Conservation (phyloP, 1,140 invertebrate genomes). For the Zaprionus tsacasi region DNA sequence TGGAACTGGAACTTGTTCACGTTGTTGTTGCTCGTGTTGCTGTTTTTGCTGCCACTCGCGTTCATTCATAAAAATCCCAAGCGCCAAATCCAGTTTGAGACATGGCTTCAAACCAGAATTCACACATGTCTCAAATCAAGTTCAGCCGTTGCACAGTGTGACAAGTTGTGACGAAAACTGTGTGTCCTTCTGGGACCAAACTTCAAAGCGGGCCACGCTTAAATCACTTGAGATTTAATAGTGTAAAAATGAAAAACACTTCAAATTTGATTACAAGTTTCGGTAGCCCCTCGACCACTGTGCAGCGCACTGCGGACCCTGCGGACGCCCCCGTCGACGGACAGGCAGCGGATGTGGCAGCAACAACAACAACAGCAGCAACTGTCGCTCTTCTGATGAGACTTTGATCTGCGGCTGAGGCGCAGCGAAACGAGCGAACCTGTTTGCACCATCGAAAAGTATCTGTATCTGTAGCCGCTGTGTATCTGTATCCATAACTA, state of each 20-base stretch:
- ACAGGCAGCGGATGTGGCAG: slow-evolving; percentile 54
- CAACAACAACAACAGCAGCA: slow-evolving; percentile 36
- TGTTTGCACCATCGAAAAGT: slow-evolving; percentile 69
- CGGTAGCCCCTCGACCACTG: slow-evolving; percentile 42
- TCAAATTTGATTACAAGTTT: slow-evolving; percentile 9
- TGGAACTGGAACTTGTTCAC: slow-evolving; percentile 33
- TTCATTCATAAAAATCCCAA: slow-evolving; percentile 82
- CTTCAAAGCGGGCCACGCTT: neutral
- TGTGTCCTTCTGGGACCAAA: neutral
- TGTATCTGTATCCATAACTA: slow-evolving; percentile 52
- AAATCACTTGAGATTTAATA: slow-evolving; percentile 3
- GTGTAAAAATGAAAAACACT: neutral
- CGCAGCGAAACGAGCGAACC: slow-evolving; percentile 45
- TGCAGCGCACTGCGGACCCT: slow-evolving; percentile 15
- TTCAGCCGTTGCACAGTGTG: slow-evolving; percentile 69
- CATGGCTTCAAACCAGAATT: slow-evolving; percentile 76
- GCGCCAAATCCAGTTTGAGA: slow-evolving; percentile 79
- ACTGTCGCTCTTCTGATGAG: slow-evolving; percentile 62
- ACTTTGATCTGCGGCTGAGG: slow-evolving; percentile 64
- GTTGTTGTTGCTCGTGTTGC: slow-evolving; percentile 34
- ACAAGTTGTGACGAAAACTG: slow-evolving; percentile 17
- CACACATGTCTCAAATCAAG: slow-evolving; percentile 75
- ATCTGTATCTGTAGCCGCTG: slow-evolving; percentile 55
- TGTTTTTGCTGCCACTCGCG: slow-evolving; percentile 60
- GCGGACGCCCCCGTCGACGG: slow-evolving; percentile 26